These are phyloP conservation scores for Ephydatia muelleri DNA, from an alignment of 37 sponge, comb jelly and placozoan species.

Conservation along the genomic window DNA sequence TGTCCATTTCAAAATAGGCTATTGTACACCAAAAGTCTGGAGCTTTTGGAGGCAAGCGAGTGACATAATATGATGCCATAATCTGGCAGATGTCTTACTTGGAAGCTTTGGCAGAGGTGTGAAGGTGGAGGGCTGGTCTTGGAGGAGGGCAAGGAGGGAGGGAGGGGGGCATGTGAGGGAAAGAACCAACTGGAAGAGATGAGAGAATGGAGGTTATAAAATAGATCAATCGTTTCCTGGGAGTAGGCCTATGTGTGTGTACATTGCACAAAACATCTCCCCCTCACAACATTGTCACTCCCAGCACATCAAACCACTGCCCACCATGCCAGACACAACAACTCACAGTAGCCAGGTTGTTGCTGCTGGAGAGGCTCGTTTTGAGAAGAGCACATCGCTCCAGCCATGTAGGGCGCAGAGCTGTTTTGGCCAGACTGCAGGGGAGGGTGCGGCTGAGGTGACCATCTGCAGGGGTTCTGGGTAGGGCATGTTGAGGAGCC, in stretches of 20 bases:
- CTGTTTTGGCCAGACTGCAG: background rate
- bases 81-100: too few relatives aligned
- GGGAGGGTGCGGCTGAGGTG: too few relatives aligned
- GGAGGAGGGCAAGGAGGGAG: background rate
- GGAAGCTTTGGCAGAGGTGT: constrained; percentile 66
- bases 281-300: too few relatives aligned
- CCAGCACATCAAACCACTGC: constrained; percentile 3
- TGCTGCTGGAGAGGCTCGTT: background rate
- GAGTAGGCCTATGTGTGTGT: too few relatives aligned
- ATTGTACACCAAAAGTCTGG: constrained; percentile 95
- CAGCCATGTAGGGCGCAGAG: background rate
- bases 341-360: background rate
- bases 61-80: too few relatives aligned
- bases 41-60: constrained; percentile 41
- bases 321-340: background rate
- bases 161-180: background rate
- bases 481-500: too few relatives aligned
- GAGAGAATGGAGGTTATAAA: background rate
- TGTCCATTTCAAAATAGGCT: constrained; percentile 91
- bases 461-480: too few relatives aligned
- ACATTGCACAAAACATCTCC: too few relatives aligned
- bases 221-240: too few relatives aligned
- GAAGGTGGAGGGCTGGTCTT: constrained; percentile 9
- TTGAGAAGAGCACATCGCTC: background rate
- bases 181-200: background rate